Evolutionary conservation across 2,888 invertebrate genomes (phyloP).

Genomic region (Callyntrura sp.): DNA sequence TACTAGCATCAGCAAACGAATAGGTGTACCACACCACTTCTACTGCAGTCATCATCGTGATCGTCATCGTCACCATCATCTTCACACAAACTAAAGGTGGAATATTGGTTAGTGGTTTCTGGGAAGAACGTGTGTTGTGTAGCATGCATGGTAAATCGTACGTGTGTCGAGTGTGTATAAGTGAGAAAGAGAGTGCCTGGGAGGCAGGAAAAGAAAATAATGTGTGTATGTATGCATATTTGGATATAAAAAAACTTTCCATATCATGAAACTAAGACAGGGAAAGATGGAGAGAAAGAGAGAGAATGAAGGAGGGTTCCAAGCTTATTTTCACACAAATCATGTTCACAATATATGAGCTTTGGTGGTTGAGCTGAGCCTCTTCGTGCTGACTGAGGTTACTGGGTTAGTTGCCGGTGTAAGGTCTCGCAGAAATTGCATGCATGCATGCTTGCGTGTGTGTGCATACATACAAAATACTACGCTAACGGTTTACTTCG

Average conservation of each 20-base stretch:
- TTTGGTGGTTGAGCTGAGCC: conserved; percentile 41
- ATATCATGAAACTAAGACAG: conserved; percentile 9
- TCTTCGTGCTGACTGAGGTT: conserved; percentile 55
- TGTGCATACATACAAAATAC: conserved; percentile 43
- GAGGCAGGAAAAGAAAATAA: conserved; percentile 54
- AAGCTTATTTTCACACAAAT: conserved; percentile 77
- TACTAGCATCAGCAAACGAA: conserved; percentile 11
- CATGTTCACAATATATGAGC: conserved; percentile 67
- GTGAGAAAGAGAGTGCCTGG: conserved; percentile 57
- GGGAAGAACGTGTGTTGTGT: not conserved
- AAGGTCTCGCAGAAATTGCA: conserved; percentile 24
- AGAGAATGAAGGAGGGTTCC: conserved; percentile 35
- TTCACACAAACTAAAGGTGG: conserved; percentile 10
- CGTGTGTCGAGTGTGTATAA: conserved; percentile 28
- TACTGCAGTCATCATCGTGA: not conserved
- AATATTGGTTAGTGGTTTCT: conserved; percentile 26
- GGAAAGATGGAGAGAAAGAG: not conserved
- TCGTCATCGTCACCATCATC: not conserved
- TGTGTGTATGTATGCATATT: not conserved
- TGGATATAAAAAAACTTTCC: conserved; percentile 46
- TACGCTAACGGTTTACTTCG: not conserved
- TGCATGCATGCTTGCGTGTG: conserved; percentile 58
- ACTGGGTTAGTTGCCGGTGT: conserved; percentile 49
- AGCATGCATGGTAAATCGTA: conserved; percentile 22
- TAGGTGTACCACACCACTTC: not conserved